phyloP scores from a whole-genome alignment of 2,113 vertebrate species.

The Mungos mungo region DNA sequence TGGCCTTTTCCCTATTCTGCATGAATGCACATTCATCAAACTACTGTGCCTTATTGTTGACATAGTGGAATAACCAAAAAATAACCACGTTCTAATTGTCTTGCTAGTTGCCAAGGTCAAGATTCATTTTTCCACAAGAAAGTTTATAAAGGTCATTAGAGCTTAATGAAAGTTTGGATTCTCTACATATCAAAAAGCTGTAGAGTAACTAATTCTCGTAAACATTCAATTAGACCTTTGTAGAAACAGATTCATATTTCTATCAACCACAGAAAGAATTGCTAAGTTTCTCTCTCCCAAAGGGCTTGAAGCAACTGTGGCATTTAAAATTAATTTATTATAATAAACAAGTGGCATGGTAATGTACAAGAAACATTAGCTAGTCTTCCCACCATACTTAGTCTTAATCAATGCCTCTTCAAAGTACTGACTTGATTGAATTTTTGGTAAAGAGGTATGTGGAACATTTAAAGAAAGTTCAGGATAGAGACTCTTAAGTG shows the following conservation, averaged over 20 bases:
- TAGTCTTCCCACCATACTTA: not conserved
- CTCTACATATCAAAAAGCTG: not conserved
- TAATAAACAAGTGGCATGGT: not conserved
- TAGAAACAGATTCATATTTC: conserved; percentile 6
- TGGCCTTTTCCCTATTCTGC: conserved; percentile 87
- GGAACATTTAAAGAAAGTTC: not conserved
- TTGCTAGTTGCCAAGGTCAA: conserved; percentile 74
- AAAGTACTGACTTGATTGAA: not conserved
- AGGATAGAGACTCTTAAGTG: not conserved
- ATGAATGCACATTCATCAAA: conserved; percentile 84
- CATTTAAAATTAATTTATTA: conserved; percentile 39
- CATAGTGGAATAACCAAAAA: conserved; percentile 78
- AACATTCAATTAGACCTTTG: conserved; percentile 32
- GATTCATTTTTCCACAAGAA: conserved; percentile 76
- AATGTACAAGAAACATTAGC: not conserved
- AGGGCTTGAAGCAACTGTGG: not conserved
- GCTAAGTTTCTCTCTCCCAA: not conserved
- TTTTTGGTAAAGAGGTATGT: not conserved
- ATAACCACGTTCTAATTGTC: conserved; percentile 78
- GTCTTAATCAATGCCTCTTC: not conserved
- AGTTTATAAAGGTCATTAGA: conserved; percentile 80
- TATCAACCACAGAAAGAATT: not conserved
- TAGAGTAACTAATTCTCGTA: conserved; percentile 27
- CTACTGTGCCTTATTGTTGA: conserved; percentile 76
- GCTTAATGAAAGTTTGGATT: conserved; percentile 64